These are phyloP conservation scores for Phyllotreta striolata DNA, from an alignment of 2,888 invertebrate species.

Conservation along the genomic window DNA sequence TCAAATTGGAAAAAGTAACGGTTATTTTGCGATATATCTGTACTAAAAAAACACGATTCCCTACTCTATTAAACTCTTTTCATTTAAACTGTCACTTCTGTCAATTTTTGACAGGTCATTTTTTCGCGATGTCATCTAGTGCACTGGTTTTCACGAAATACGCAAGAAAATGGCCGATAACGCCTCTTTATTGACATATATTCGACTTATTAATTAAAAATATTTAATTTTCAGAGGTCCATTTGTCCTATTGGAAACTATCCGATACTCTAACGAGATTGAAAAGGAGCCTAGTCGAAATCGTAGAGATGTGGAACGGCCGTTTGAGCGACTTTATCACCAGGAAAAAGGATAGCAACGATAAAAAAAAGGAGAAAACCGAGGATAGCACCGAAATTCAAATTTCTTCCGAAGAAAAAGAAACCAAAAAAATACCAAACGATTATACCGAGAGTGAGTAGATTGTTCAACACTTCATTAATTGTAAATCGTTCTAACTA, in stretches of 20 bases:
- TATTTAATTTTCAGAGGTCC: slow-evolving; percentile 48
- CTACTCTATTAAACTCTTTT: no score
- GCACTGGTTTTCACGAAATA: no score
- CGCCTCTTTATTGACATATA: no score
- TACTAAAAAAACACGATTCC: no score
- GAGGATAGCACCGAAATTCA: slow-evolving; percentile 31
- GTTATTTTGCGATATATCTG: no score
- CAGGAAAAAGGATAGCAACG: slow-evolving; percentile 53
- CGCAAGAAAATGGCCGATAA: no score
- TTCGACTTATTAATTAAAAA: no score
- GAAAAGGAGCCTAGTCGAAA: slow-evolving; percentile 73
- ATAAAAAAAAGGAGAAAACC: slow-evolving; percentile 53
- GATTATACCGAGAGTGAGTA: no score
- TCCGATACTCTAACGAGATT: slow-evolving; percentile 71
- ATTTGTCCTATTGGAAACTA: slow-evolving; percentile 62
- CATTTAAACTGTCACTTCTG: no score
- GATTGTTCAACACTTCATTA: no score
- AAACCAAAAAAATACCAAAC: neutral
- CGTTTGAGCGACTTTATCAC: slow-evolving; percentile 60
- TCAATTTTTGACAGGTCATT: neutral
- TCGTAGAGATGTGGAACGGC: slow-evolving; percentile 75
- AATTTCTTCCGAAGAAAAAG: slow-evolving; percentile 29
- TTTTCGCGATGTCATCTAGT: neutral
- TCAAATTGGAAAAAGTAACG: neutral
- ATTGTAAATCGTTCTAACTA: no score